Evolutionary conservation across 2,888 invertebrate species (phyloP).

Genomic region (Gisinianus flammeolus): DNA sequence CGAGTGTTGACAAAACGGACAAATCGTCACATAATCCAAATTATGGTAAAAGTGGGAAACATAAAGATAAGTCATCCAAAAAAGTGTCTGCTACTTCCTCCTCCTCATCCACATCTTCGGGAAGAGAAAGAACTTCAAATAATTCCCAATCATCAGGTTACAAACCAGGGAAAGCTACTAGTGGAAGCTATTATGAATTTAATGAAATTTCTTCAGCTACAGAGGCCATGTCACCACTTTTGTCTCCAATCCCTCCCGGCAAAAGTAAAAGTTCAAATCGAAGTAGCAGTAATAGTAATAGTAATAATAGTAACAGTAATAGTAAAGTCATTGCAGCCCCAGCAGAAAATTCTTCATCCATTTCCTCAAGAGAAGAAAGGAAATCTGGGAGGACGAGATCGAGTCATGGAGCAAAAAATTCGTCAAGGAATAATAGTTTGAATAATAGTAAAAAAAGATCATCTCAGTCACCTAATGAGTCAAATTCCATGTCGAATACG

Average conservation of each 20-base stretch:
- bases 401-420: slow-evolving; percentile 8
- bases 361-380: neutral
- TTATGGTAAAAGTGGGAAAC: slow-evolving; percentile 45
- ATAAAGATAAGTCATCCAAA: slow-evolving; percentile 17
- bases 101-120: neutral
- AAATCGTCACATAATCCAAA: slow-evolving; percentile 43
- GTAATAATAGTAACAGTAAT: neutral
- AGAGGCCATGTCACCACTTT: slow-evolving; percentile 23
- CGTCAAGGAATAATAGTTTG: neutral
- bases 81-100: neutral
- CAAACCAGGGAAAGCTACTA: slow-evolving; percentile 1
- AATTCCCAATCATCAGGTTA: neutral
- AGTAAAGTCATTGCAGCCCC: slow-evolving; percentile 1
- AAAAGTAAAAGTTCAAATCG: neutral
- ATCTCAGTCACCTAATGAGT: slow-evolving; percentile 15
- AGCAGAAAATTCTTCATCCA: slow-evolving; percentile 21
- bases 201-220: slow-evolving; percentile 35
- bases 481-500: neutral
- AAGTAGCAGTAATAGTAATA: neutral
- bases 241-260: slow-evolving; percentile 18
- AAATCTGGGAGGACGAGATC: no score
- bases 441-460: neutral
- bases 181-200: slow-evolving; percentile 14
- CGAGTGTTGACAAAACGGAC: slow-evolving; percentile 46
- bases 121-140: neutral